Evolutionary conservation across 2,113 vertebrate species (phyloP).

Genomic region (Lampris incognitus): DNA sequence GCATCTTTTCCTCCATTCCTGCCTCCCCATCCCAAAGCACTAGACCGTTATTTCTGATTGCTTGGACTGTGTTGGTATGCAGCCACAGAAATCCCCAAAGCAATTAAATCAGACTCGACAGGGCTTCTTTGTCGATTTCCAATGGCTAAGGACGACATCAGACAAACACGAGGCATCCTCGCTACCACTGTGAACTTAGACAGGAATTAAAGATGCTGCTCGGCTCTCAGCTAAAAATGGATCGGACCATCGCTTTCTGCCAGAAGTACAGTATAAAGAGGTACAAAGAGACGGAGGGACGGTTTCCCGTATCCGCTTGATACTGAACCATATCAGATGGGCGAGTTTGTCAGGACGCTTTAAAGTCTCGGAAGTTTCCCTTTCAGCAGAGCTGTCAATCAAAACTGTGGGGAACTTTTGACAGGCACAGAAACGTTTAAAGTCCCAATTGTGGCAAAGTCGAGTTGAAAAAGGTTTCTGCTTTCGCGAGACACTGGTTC

Average conservation of each 20-base stretch:
- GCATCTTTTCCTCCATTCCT: conserved; percentile 12
- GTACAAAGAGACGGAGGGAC: background rate
- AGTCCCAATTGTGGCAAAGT: conserved; percentile 9
- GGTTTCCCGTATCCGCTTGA: background rate
- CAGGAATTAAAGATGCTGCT: background rate
- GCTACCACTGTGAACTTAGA: background rate
- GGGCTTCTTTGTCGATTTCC: conserved; percentile 48
- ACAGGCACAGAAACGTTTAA: conserved; percentile 3
- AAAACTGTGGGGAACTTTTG: background rate
- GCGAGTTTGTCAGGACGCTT: background rate
- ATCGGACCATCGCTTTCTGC: background rate
- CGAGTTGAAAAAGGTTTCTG: too few relatives aligned
- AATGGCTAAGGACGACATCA: conserved; percentile 8
- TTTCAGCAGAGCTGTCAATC: background rate
- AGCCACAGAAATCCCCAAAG: conserved; percentile 46
- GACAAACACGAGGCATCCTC: conserved; percentile 17
- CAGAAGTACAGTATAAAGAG: background rate
- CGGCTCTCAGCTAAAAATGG: conserved; percentile 1
- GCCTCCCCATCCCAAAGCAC: background rate
- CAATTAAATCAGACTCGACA: conserved; percentile 54
- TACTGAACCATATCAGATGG: conserved; percentile 10
- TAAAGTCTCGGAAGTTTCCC: background rate
- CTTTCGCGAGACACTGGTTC: too few relatives aligned
- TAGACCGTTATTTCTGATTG: conserved; percentile 23
- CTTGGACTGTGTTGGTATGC: background rate